Conservation (phyloP, 2,113 vertebrate species). For the Echinops telfairi region DNA sequence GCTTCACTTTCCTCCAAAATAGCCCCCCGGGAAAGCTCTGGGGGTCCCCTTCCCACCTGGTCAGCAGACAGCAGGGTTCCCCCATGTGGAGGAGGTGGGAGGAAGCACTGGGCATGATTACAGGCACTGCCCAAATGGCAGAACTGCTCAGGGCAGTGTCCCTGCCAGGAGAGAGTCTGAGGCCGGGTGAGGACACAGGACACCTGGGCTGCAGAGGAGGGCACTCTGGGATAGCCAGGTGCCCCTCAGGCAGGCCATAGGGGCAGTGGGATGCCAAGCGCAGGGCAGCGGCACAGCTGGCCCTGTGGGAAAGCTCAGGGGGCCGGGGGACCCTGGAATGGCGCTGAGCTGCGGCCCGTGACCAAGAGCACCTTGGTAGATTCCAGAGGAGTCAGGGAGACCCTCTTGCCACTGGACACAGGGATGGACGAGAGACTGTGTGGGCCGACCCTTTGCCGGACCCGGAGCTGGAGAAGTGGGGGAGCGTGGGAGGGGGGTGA, state of each 20-base stretch:
- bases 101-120: background rate
- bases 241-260: rapidly evolving
- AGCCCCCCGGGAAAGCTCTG: background rate
- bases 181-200: background rate
- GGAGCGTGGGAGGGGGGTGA: no score
- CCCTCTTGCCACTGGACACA: background rate
- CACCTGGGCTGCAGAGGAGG: rapidly evolving
- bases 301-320: background rate
- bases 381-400: background rate
- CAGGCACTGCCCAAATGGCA: background rate
- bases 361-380: background rate
- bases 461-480: background rate
- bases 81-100: background rate
- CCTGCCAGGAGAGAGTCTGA: background rate
- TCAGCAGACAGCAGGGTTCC: background rate
- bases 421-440: background rate
- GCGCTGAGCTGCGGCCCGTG: background rate
- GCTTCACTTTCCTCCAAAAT: background rate
- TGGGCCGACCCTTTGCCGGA: background rate
- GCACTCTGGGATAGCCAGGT: background rate
- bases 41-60: background rate
- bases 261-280: no score
- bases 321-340: background rate
- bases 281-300: background rate
- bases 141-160: background rate